Base-by-base conservation (phyloP, 2,113 vertebrate species). In the Prionailurus viverrinus region DNA sequence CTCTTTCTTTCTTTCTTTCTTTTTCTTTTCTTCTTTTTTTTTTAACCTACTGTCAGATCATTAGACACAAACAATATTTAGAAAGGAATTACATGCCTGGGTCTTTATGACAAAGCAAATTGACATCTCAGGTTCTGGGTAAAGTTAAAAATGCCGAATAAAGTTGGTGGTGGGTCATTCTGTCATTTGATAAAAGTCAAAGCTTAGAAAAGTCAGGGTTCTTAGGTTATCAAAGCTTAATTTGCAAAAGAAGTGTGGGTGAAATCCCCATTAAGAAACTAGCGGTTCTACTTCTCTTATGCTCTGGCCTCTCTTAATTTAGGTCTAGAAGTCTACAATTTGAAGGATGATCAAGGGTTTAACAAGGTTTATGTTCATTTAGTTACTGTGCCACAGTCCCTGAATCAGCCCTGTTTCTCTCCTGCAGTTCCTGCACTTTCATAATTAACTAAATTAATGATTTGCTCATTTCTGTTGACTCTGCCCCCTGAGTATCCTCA, bases 11-110 rank as follows among this genome's bases (percentile, higher is more conserved):
- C 53, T 55, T 27, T 11, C 61, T 63, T 63, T 10, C 19, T 25
- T 63, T 27, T 0, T 7, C 7, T n/a, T 16, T 31, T 31, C 78
- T 18, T 92, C 73, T n/a, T 76, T 84, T 61, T 36, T 86, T 29
- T 94, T 96, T 96, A 68, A 25, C 66, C 48, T 58, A 71, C 63
- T 48, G 61, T 88, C 61, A 91, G 33, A 18, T 76, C 29, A 48
- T 79, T 93, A 96, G 86, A 80, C 69, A 96, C 63, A 27, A 21
- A 78, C 21, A 61, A 29, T 93, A 29, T 93, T 94, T 91, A 94
- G 63, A 89, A 96, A 78, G 19, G 65, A 94, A n/a, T 95, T 93
- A 79, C 11, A 27, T 68, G 5, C 82, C 48, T 94, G 53, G 85
- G 39, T 80, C 21, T 79, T 94, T 39, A 68, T 58, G 39, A 63